Percentiles rank a stretch among this genome's conserved stretches.
phyloP scores from a whole-genome alignment of 2,888 invertebrate genomes.

The Melieria crassipennis region DNA sequence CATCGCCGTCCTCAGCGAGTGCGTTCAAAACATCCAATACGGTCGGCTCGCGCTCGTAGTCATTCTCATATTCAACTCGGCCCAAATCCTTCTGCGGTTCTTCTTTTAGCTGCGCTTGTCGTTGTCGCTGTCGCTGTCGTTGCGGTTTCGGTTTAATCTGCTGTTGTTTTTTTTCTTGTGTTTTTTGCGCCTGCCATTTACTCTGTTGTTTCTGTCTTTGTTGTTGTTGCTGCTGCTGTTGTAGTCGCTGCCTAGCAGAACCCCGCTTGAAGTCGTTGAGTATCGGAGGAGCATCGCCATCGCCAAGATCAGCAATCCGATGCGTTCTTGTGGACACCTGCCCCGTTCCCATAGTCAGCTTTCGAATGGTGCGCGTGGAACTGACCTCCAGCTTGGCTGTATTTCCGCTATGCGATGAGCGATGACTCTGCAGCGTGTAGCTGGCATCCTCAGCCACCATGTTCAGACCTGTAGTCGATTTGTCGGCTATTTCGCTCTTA shows the following conservation, averaged over 20 bases:
- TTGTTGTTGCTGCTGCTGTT: background rate
- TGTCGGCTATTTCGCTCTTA: background rate
- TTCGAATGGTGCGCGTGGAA: slow-evolving; percentile 19
- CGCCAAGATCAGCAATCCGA: slow-evolving; percentile 44
- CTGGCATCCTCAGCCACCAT: slow-evolving; percentile 13
- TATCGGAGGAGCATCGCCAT: slow-evolving; percentile 43
- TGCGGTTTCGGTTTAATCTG: slow-evolving; percentile 7
- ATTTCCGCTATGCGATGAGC: slow-evolving; percentile 12
- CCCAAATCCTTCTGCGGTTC: slow-evolving; percentile 14
- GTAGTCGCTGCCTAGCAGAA: background rate
- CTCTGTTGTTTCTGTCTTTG: too few species aligned
- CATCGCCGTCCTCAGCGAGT: slow-evolving; percentile 35
- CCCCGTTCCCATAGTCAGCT: background rate
- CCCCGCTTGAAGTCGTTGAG: slow-evolving; percentile 22
- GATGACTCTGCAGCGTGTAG: slow-evolving; percentile 9
- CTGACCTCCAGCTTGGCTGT: slow-evolving; percentile 14
- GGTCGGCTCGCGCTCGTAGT: slow-evolving; percentile 36
- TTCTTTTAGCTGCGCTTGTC: slow-evolving; percentile 21
- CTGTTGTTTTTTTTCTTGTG: slow-evolving; percentile 1
- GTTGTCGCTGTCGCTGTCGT: slow-evolving; percentile 18
- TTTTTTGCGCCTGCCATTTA: slow-evolving; percentile 3
- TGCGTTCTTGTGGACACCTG: background rate
- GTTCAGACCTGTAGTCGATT: background rate
- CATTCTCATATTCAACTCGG: slow-evolving; percentile 41
- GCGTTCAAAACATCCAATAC: slow-evolving; percentile 26